A percentile compares a stretch with the other conserved stretches of the same genome.
Evolutionary conservation across 2,888 invertebrate species (phyloP).

Genomic region (Drosophila tanythrix): DNA sequence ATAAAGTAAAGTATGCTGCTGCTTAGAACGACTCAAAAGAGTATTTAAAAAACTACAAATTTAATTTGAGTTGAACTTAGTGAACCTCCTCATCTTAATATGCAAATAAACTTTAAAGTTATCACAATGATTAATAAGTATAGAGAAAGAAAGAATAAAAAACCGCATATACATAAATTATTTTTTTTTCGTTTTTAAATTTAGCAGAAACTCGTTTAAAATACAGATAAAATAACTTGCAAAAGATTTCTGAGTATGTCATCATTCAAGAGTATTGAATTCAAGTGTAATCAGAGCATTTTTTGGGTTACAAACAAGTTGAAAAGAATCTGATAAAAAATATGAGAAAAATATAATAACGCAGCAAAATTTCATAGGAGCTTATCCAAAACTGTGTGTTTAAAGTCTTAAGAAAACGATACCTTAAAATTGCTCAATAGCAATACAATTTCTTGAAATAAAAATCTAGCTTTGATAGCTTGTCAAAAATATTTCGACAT

Average conservation of each 20-base stretch:
- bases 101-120: not conserved
- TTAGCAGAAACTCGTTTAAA: not conserved
- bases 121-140: not conserved
- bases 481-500: not conserved
- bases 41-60: not conserved
- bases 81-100: not conserved
- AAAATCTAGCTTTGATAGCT: not conserved
- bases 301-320: too few relatives aligned
- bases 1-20: not conserved
- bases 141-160: not conserved
- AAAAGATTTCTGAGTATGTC: not conserved
- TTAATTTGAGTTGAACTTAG: not conserved
- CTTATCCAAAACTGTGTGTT: not conserved
- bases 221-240: not conserved
- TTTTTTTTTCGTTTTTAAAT: not conserved
- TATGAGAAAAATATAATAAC: too few relatives aligned
- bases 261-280: not conserved
- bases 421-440: not conserved
- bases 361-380: not conserved
- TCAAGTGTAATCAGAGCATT: too few relatives aligned
- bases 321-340: not conserved
- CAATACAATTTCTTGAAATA: not conserved
- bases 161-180: not conserved
- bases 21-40: not conserved
- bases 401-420: not conserved